Percentiles rank a stretch among this genome's conserved stretches.
These are phyloP conservation scores for Sylvietta virens DNA, from an alignment of 2,113 vertebrate genomes.

Conservation along the genomic window DNA sequence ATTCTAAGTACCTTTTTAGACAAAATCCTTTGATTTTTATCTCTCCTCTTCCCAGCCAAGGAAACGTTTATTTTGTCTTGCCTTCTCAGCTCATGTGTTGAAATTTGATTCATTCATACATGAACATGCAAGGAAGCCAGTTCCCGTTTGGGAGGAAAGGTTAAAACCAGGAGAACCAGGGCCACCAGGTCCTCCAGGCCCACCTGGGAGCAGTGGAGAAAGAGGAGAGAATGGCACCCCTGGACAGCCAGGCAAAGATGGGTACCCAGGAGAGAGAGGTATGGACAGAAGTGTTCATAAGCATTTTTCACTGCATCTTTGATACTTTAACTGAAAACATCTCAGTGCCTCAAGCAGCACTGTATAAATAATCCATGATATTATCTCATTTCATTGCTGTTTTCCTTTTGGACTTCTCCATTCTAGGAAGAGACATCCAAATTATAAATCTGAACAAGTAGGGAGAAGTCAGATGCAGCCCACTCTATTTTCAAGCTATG, in stretches of 20 bases:
- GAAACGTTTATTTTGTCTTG: not conserved
- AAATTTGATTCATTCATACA: conserved; percentile 84
- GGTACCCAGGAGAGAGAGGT: conserved; percentile 85
- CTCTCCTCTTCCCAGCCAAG: not conserved
- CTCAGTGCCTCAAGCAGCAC: not conserved
- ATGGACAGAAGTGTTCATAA: not conserved
- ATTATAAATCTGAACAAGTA: not conserved
- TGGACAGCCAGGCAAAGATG: conserved; percentile 68
- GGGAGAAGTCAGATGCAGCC: not conserved
- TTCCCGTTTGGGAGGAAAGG: conserved; percentile 80
- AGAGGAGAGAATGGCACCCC: conserved; percentile 70
- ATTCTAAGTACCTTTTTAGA: not conserved
- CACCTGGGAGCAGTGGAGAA: conserved; percentile 70
- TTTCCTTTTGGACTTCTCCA: not conserved
- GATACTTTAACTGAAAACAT: not conserved
- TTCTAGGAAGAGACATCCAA: not conserved
- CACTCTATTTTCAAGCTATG: not conserved
- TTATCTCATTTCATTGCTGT: not conserved
- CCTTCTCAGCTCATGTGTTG: conserved; percentile 80
- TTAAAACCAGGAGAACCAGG: conserved; percentile 80
- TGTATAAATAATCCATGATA: not conserved
- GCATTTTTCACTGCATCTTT: not conserved
- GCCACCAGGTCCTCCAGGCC: conserved; percentile 72
- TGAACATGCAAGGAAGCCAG: conserved; percentile 79
- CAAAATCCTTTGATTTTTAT: not conserved